Base-by-base conservation (phyloP, 2,888 invertebrate genomes). In the Mimumesa dahlbomi region DNA sequence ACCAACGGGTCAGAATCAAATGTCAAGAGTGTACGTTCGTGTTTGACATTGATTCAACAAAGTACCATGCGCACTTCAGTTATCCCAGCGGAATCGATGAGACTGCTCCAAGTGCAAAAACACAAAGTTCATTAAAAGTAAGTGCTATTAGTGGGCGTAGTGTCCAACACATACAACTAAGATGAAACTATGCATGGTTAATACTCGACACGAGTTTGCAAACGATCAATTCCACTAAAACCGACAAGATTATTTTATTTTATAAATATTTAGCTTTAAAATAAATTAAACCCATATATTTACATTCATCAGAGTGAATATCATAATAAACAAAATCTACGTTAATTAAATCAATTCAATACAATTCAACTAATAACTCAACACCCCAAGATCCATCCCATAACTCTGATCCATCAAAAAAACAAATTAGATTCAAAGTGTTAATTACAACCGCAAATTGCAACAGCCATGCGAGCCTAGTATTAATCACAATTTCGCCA, bases 401-500 rank as follows among this genome's bases (percentile, higher is more conserved):
- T n/a, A n/a, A n/a, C n/a, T n/a, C n/a, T n/a, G n/a, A n/a, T n/a
- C n/a, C n/a, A n/a, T n/a, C n/a, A n/a, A n/a, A n/a, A n/a, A n/a
- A n/a, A n/a, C n/a, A n/a, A n/a, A n/a, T n/a, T n/a, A n/a, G n/a
- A n/a, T n/a, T n/a, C n/a, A n/a, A n/a, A n/a, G n/a, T n/a, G n/a
- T n/a, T n/a, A n/a, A n/a, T n/a, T n/a, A n/a, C n/a, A n/a, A n/a
- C n/a, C n/a, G n/a, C n/a, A n/a, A n/a, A n/a, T n/a, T n/a, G n/a
- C n/a, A n/a, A 31, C 22, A 22, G 19, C 25, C 57, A 54, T 53
- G 63, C 52, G 7, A 42, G 22, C 13, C 14, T 25, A 6, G 25
- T 62, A 73, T 65, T 74, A 69, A 74, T 69, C 29, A 73, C 73
- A 40, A 63, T 54, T 45, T 29, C 21, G 22, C 36, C 18, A 53